phyloP scores from a whole-genome alignment of 2,113 vertebrate species.

The Sigmodon hispidus region DNA sequence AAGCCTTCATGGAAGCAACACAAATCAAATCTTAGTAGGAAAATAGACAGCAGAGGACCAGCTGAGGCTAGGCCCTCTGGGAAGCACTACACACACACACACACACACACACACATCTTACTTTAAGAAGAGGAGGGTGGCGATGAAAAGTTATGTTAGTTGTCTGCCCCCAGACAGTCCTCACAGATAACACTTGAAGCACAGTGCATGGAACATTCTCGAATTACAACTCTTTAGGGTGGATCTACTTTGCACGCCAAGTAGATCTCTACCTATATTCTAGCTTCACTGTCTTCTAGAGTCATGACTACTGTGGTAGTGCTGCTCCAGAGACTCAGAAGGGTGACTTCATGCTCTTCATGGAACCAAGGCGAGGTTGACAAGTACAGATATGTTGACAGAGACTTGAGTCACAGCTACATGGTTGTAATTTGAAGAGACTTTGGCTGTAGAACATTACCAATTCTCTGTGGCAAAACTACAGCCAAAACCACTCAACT shows the following conservation, averaged over 20 bases:
- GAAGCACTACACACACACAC: neutral
- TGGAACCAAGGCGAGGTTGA: conserved; percentile 51
- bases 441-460: conserved; percentile 69
- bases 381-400: conserved; percentile 75
- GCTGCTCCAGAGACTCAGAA: conserved; percentile 28
- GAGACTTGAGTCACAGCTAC: conserved; percentile 67
- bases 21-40: neutral
- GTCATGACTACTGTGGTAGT: conserved; percentile 37
- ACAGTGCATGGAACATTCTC: neutral
- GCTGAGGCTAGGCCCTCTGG: neutral
- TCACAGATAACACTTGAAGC: neutral
- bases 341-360: conserved; percentile 70
- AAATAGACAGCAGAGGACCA: neutral
- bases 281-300: conserved; percentile 12
- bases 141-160: neutral
- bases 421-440: conserved; percentile 75
- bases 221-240: neutral
- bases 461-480: conserved; percentile 70
- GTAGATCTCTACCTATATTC: neutral
- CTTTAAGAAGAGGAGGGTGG: neutral
- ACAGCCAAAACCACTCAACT: conserved; percentile 78
- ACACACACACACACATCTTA: neutral
- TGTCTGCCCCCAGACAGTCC: neutral
- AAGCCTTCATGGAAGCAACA: neutral
- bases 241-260: neutral